Evolutionary conservation across 2,113 vertebrate genomes (phyloP), one percentile per base, ranked within the genome.

Genomic region (Tretioscincus oriximinensis): DNA sequence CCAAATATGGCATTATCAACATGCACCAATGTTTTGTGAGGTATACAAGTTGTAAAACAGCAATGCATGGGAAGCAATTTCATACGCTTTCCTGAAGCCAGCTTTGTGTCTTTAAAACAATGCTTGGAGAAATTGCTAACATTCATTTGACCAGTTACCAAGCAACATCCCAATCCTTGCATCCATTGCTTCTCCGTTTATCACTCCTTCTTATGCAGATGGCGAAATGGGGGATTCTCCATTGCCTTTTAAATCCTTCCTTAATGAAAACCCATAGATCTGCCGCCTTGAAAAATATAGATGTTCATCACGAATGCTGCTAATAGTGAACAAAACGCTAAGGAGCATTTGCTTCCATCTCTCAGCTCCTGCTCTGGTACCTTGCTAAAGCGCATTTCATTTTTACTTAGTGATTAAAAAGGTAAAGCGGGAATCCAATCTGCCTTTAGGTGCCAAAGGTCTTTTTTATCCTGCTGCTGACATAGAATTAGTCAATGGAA

Each of bases 251-350:
- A 89, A 91, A 90, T 89, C 87, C 88, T 81, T 83, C 73, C 84
- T 91, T 91, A 91, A 90, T 88, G 88, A 90, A 87, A 83, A 77
- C 51, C 84, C 84, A 91, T 4, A n/a, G 82, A 92, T 87, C 87
- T 83, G 75, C 86, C 75, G 78, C 86, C 86, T 88, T 90, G 83
- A 81, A 91, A 90, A 92, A 91, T 92, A 88, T 86, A 82, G 80
- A 67, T 45, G 76, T 80, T 75, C 80, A 80, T 84, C 77, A 76
- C 51, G 71, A 28, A 77, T 82, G 31, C 80, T 69, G 66, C 77
- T 85, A 87, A 45, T 79, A 90, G 87, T 69, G 85, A 89, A 85
- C 76, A 76, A 81, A 88, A 47, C 89, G 74, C 73, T 77, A 77
- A 84, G 69, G 68, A 76, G 73, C 83, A 88, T 72, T 70, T 81